Percentiles rank a stretch among this genome's conserved stretches.
phyloP scores from a whole-genome alignment of 2,113 vertebrate genomes.

The Apeltes quadracus region DNA sequence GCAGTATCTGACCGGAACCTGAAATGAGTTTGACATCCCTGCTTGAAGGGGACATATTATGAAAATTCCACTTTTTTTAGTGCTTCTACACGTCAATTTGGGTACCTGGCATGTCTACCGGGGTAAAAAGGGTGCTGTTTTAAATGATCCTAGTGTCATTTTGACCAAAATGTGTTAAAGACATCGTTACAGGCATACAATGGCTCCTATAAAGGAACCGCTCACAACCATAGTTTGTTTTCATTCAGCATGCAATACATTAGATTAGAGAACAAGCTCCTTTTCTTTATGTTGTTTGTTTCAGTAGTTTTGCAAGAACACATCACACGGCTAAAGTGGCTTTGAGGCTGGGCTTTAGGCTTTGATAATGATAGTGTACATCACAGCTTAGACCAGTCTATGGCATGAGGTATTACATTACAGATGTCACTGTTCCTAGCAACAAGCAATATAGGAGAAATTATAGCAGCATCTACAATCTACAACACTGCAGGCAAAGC shows the following conservation, averaged over 20 bases:
- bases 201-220: slow-evolving; percentile 5
- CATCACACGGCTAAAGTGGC: background rate
- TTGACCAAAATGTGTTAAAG: too few species aligned
- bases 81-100: too few species aligned
- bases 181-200: too few species aligned
- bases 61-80: too few species aligned
- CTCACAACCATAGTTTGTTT: slow-evolving; percentile 18
- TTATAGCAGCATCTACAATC: slow-evolving; percentile 13
- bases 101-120: too few species aligned
- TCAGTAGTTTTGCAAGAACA: slow-evolving; percentile 7
- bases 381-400: background rate
- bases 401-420: slow-evolving; percentile 17
- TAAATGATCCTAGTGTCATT: too few species aligned
- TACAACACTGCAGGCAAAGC: slow-evolving; percentile 29
- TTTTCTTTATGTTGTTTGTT: slow-evolving; percentile 12
- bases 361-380: slow-evolving; percentile 16
- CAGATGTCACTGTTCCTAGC: background rate
- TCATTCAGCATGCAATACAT: slow-evolving; percentile 7
- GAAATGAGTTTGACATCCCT: background rate
- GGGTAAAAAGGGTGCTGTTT: too few species aligned
- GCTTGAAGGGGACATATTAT: too few species aligned
- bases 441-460: background rate
- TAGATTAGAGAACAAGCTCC: background rate
- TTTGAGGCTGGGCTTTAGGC: slow-evolving; percentile 17
- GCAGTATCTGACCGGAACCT: too few species aligned